Evolutionary conservation across 1,140 invertebrate genomes (phyloP).

Genomic region (Brachionus calyciflorus): DNA sequence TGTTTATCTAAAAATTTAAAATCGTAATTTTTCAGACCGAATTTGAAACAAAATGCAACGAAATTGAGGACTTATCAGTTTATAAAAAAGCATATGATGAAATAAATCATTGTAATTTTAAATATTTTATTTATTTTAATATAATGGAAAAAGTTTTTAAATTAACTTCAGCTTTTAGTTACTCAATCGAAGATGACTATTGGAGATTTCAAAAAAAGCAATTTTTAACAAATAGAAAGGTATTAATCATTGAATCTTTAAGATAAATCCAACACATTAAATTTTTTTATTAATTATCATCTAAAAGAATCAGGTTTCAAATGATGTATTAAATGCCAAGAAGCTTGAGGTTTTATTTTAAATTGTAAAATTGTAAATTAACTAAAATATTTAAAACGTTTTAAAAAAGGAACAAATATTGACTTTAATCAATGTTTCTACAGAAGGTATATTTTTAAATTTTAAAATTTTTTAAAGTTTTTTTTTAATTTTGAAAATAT

Average conservation of each 20-base stretch:
- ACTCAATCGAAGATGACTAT: neutral
- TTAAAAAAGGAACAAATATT: constrained; percentile 24
- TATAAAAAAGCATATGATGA: constrained; percentile 41
- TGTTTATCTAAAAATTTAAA: too few relatives aligned
- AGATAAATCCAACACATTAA: neutral
- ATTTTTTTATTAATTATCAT: neutral
- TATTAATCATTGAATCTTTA: neutral
- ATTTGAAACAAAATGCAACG: constrained; percentile 8
- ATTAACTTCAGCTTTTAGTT: constrained; percentile 10
- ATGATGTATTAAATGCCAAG: constrained; percentile 39
- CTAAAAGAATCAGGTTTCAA: constrained; percentile 14
- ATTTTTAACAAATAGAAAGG: constrained; percentile 30
- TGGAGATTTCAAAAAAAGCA: constrained; percentile 44
- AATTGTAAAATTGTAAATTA: too few relatives aligned
- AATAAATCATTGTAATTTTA: constrained; percentile 12
- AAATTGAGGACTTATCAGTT: constrained; percentile 25
- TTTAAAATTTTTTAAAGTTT: neutral
- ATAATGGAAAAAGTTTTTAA: neutral
- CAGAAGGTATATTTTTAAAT: neutral
- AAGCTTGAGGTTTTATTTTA: constrained; percentile 30
- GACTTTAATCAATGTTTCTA: constrained; percentile 37
- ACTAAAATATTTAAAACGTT: neutral
- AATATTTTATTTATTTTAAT: neutral
- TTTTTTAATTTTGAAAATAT: neutral
- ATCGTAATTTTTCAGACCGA: neutral